phyloP scores from a whole-genome alignment of 2,797 vertebrate genomes.

The Diplodus puntazzo region DNA sequence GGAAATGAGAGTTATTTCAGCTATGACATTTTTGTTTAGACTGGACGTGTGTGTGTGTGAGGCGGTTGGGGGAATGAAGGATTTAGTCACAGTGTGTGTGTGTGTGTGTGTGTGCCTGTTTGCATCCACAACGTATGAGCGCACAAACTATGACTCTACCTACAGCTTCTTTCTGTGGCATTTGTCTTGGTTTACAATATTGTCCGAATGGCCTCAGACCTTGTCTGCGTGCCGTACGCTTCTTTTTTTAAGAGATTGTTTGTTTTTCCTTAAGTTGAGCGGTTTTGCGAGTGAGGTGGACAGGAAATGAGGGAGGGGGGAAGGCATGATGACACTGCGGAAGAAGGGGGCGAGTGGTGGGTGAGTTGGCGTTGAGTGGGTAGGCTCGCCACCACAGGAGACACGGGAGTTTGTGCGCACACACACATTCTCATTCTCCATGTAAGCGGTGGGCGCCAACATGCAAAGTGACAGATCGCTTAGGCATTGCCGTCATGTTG shows the following conservation, averaged over 20 bases:
- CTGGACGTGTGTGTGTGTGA: constrained; percentile 76
- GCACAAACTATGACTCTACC: constrained; percentile 41
- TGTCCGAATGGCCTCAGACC: constrained; percentile 57
- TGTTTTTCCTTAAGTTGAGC: constrained; percentile 63
- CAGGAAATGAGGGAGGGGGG: constrained; percentile 61
- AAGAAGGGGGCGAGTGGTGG: constrained; percentile 44
- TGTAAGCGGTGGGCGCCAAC: constrained; percentile 63
- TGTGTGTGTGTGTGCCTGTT: constrained; percentile 19
- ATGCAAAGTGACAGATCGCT: constrained; percentile 80
- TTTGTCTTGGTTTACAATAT: constrained; percentile 67
- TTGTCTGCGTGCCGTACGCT: constrained; percentile 53
- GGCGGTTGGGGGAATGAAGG: constrained; percentile 58
- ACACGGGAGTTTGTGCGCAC: constrained; percentile 27
- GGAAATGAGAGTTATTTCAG: constrained; percentile 99
- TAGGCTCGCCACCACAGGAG: constrained; percentile 56
- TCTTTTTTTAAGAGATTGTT: constrained; percentile 58
- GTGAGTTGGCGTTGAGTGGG: constrained; percentile 52
- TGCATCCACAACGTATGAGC: constrained; percentile 22
- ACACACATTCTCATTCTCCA: constrained; percentile 51
- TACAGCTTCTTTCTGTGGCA: constrained; percentile 44
- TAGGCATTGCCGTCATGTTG: constrained; percentile 74
- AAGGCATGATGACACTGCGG: constrained; percentile 43
- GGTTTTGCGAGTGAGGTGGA: constrained; percentile 64
- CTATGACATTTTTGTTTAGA: constrained; percentile 97
- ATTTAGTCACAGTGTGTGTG: constrained; percentile 64